A percentile compares a stretch with the other conserved stretches of the same genome.
phyloP scores from a whole-genome alignment of 2,888 invertebrate species.

The Neoscelio sp. region DNA sequence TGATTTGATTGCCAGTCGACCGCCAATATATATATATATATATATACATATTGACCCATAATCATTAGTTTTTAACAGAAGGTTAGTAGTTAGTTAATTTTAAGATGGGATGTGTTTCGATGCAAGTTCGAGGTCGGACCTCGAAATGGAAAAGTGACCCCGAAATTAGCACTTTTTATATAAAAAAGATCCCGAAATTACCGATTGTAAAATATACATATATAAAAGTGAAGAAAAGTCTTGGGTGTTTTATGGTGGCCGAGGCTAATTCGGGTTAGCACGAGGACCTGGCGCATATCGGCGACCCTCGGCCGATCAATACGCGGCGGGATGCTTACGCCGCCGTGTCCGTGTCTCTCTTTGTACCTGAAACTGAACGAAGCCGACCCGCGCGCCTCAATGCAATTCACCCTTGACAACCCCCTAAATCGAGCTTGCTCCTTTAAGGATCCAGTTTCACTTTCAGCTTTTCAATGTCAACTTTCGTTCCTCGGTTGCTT shows the following conservation, averaged over 20 bases:
- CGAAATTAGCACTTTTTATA: no score
- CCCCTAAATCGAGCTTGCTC: conserved; percentile 65
- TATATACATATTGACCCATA: no score
- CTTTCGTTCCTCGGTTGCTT: conserved; percentile 56
- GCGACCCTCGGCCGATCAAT: conserved; percentile 59
- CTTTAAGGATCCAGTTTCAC: conserved; percentile 67
- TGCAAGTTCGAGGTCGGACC: no score
- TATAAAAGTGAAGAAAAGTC: conserved; percentile 29
- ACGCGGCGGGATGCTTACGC: conserved; percentile 58
- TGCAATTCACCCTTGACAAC: conserved; percentile 66
- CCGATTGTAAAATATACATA: no score
- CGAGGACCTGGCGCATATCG: conserved; percentile 62
- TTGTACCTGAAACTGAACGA: conserved; percentile 49
- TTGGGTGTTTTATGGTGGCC: conserved; percentile 6
- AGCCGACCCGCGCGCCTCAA: conserved; percentile 34
- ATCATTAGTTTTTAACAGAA: no score
- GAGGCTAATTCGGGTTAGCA: conserved; percentile 60
- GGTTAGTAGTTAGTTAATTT: no score
- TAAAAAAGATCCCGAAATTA: no score
- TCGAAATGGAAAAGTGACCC: no score
- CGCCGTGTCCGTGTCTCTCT: conserved; percentile 20
- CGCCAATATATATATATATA: no score
- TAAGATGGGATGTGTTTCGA: no score
- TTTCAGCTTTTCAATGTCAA: conserved; percentile 66
- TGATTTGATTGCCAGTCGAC: no score